phyloP scores from a whole-genome alignment of 2,113 vertebrate genomes.

The Pygoscelis adeliae region DNA sequence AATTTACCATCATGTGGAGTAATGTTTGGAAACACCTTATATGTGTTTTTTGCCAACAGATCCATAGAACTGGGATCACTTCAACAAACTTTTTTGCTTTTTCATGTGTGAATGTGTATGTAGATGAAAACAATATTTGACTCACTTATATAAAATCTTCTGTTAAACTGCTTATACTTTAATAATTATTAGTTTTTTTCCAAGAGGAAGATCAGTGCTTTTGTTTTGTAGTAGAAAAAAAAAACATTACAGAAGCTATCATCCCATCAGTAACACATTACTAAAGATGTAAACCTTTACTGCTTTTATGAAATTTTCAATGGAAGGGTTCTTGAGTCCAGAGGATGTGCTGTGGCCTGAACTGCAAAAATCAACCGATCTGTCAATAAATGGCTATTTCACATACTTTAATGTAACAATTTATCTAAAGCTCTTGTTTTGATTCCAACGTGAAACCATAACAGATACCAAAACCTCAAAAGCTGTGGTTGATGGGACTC shows the following conservation, averaged over 20 bases:
- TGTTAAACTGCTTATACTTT: background rate
- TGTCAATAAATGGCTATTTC: background rate
- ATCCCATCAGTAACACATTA: too few relatives aligned
- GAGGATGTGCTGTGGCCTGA: background rate
- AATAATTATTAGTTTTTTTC: background rate
- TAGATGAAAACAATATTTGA: background rate
- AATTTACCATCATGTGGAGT: accelerated
- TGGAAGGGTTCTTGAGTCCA: background rate
- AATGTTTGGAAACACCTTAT: background rate
- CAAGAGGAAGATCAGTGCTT: background rate
- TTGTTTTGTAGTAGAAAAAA: too few relatives aligned
- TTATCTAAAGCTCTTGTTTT: background rate
- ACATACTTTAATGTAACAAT: background rate
- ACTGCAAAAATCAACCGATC: background rate
- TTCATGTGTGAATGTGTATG: background rate
- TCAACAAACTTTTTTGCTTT: background rate
- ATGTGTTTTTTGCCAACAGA: background rate
- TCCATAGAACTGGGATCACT: accelerated
- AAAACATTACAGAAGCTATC: too few relatives aligned
- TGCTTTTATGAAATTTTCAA: background rate
- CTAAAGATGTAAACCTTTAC: background rate
- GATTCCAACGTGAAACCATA: background rate
- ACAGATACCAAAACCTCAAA: background rate
- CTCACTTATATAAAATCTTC: background rate
- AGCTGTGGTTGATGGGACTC: background rate